phyloP scores from a whole-genome alignment of 2,113 vertebrate species.

The Connochaetes taurinus region DNA sequence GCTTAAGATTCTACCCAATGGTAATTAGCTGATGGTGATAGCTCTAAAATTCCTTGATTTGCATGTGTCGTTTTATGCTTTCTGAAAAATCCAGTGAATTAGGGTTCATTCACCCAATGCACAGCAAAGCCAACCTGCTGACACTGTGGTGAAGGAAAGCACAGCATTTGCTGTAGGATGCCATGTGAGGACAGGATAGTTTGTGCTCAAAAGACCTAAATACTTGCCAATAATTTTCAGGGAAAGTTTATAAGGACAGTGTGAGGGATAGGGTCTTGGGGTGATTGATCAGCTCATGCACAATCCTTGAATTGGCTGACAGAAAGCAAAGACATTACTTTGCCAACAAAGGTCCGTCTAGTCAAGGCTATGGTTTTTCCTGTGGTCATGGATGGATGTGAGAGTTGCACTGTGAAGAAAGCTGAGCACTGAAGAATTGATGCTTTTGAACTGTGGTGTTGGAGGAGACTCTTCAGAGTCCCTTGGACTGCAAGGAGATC shows the following conservation, averaged over 20 bases:
- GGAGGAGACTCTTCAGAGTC: no score
- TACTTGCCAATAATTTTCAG: neutral
- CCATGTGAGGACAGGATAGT: neutral
- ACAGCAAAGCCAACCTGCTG: neutral
- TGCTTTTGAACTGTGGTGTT: no score
- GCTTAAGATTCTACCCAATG: neutral
- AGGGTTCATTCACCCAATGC: neutral
- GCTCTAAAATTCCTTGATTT: neutral
- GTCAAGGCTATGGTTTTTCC: no score
- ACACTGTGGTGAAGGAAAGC: neutral
- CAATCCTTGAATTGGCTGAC: neutral
- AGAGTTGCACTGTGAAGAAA: no score
- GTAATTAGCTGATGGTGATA: neutral
- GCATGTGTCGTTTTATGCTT: neutral
- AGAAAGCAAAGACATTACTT: neutral
- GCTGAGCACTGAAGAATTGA: no score
- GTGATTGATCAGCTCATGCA: neutral
- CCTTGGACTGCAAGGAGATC: no score
- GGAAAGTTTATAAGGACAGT: neutral
- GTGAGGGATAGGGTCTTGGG: neutral
- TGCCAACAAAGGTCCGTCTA: no score
- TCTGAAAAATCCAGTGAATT: neutral
- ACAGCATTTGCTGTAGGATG: neutral
- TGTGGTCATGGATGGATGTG: no score
- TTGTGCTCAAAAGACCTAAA: neutral